Percentiles rank a stretch among this genome's conserved stretches.
Conservation (phyloP, 2,888 invertebrate genomes). For the Carcina quercana region DNA sequence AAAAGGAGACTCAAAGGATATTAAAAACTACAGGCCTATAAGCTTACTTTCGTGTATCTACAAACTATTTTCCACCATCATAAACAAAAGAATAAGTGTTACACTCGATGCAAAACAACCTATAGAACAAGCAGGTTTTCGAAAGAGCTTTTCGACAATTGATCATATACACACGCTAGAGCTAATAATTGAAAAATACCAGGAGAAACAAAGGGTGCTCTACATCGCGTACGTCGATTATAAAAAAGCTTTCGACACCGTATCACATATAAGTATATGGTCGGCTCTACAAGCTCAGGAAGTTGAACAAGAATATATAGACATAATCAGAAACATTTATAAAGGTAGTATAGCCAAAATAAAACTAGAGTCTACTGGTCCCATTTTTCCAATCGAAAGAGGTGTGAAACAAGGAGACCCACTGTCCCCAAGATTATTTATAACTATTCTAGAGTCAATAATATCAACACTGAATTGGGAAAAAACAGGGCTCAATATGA, state of each 20-base stretch:
- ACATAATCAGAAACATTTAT: conserved; percentile 12
- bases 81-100: not conserved
- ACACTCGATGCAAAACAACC: conserved; percentile 7
- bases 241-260: conserved; percentile 6
- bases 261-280: conserved; percentile 12
- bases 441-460: conserved; percentile 8
- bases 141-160: too few species aligned
- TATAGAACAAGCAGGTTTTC: conserved; percentile 15
- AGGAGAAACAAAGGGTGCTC: conserved; percentile 7
- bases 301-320: conserved; percentile 9
- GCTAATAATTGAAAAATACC: conserved; percentile 14
- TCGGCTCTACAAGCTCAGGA: conserved; percentile 3
- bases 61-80: not conserved
- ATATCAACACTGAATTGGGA: conserved; percentile 8
- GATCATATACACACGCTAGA: too few species aligned
- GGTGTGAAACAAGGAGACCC: not conserved
- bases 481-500: conserved; percentile 2
- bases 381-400: not conserved
- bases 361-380: not conserved
- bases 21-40: not conserved
- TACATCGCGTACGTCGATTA: conserved; percentile 7
- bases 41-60: not conserved
- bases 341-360: conserved; percentile 3
- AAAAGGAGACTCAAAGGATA: too few species aligned
- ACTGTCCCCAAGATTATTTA: conserved; percentile 1